Conservation (phyloP, 2,797 vertebrate genomes). For the Emys orbicularis region DNA sequence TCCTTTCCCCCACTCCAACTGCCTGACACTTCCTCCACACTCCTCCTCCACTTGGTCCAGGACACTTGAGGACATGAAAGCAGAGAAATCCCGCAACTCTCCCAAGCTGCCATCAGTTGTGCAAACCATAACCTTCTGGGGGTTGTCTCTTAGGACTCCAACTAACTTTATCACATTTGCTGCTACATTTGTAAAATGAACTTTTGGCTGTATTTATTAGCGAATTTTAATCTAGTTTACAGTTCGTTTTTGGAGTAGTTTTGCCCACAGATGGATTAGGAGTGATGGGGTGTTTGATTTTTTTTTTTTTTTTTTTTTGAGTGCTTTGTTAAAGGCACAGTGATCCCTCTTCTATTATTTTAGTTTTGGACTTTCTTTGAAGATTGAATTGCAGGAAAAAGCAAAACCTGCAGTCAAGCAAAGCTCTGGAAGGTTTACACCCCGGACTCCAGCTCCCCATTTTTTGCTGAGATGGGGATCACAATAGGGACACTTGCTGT, state of each 20-base stretch:
- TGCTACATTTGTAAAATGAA: constrained; percentile 83
- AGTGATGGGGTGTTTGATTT: constrained; percentile 37
- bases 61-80: constrained; percentile 77
- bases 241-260: constrained; percentile 69
- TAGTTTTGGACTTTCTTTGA: constrained; percentile 47
- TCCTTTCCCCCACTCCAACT: constrained; percentile 48
- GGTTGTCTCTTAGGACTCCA: constrained; percentile 72
- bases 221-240: constrained; percentile 78
- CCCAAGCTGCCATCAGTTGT: constrained; percentile 79
- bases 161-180: constrained; percentile 80
- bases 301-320: constrained; percentile 11
- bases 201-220: constrained; percentile 82
- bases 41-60: constrained; percentile 80
- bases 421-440: constrained; percentile 61
- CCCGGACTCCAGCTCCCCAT: not conserved
- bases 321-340: constrained; percentile 70
- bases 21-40: constrained; percentile 67
- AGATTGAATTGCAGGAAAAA: constrained; percentile 69
- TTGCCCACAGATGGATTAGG: constrained; percentile 74
- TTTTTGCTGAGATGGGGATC: constrained; percentile 51
- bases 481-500: constrained; percentile 70
- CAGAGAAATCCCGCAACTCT: constrained; percentile 75
- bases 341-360: constrained; percentile 63
- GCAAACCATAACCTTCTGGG: constrained; percentile 77
- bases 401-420: constrained; percentile 63